Evolutionary conservation across 2,888 invertebrate genomes (phyloP).

Genomic region (Venusia cambrica): DNA sequence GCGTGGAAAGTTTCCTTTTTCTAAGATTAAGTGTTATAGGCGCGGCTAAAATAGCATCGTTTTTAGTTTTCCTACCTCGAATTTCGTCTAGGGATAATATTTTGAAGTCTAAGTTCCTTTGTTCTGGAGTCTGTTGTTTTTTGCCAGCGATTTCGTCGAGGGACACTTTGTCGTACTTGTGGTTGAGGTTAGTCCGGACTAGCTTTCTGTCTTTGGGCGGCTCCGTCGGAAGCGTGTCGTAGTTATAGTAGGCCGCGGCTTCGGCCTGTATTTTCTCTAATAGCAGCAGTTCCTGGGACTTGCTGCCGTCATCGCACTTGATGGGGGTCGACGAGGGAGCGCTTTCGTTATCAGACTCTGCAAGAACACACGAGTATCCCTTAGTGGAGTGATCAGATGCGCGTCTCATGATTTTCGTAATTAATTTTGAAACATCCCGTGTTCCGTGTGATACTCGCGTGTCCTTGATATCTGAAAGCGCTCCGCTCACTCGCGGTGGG

Average conservation of each 20-base stretch:
- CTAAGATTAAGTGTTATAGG: constrained; percentile 62
- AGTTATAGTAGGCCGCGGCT: constrained; percentile 86
- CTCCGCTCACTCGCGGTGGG: constrained; percentile 54
- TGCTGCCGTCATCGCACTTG: constrained; percentile 63
- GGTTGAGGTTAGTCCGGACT: constrained; percentile 47
- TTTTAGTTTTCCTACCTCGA: constrained; percentile 55
- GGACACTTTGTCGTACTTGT: constrained; percentile 72
- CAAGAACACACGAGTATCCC: constrained; percentile 83
- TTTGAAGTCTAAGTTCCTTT: constrained; percentile 64
- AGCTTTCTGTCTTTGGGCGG: constrained; percentile 47
- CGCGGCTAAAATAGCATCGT: constrained; percentile 37
- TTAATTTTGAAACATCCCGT: constrained; percentile 72
- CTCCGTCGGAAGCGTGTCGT: constrained; percentile 64
- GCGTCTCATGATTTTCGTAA: constrained; percentile 71
- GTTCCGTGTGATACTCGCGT: constrained; percentile 50
- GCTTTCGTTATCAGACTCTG: constrained; percentile 90
- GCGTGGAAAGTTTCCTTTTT: constrained; percentile 66
- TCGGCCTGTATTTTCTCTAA: constrained; percentile 86
- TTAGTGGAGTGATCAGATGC: constrained; percentile 41
- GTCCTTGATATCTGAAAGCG: constrained; percentile 70
- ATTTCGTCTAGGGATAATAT: constrained; percentile 77
- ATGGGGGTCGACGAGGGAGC: constrained; percentile 83
- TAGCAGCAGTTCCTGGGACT: constrained; percentile 85
- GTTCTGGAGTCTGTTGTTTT: constrained; percentile 38
- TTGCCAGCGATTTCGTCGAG: constrained; percentile 75